Evolutionary conservation across 2,797 vertebrate genomes (phyloP), one percentile per base, ranked within the genome.

Genomic region (Heliangelus exortis): DNA sequence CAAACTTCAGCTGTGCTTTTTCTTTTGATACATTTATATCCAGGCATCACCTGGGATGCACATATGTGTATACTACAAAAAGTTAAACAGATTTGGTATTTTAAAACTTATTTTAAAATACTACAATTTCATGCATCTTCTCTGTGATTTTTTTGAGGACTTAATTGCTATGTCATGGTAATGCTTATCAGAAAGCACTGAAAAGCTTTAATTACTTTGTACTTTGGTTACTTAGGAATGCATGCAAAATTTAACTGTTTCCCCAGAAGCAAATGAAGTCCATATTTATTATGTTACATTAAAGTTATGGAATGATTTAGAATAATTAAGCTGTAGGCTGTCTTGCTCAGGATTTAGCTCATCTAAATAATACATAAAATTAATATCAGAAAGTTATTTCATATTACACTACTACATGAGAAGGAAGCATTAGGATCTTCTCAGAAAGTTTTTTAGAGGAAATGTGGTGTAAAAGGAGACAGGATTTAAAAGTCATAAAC

Each of bases 161-260:
- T 97, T 98, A 98, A 97, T 98, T 97, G 92, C 89, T 97, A 69
- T 97, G 96, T 97, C 95, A 96, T 93, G 62, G 89, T 87, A 97
- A 90, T 75, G 90, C 95, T 97, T 98, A 97, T 97, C 97, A 97
- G 89, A 96, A 97, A 84, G 87, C 93, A 95, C 12, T 97, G 97
- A 95, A 97, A 97, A 97, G 92, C 95, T 96, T 97, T 98, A 98
- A 98, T 97, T 98, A 96, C 93, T 97, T 97, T 96, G 90, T 97
- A 95, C 96, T 95, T 97, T 53, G 53, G 61, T 96, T 97, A 90
- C 93, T 95, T 97, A 96, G 83, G 94, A 97, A 97, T 95, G 94
- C 91, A 94, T 96, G 83, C 71, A 96, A 97, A 97, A 97, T 97
- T 96, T 95, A 97, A 97, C 95, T 97, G 87, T 97, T 96, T 96